Percentiles rank a stretch among this genome's conserved stretches.
Conservation (phyloP, 2,888 invertebrate species). For the Phyto melanocephala region DNA sequence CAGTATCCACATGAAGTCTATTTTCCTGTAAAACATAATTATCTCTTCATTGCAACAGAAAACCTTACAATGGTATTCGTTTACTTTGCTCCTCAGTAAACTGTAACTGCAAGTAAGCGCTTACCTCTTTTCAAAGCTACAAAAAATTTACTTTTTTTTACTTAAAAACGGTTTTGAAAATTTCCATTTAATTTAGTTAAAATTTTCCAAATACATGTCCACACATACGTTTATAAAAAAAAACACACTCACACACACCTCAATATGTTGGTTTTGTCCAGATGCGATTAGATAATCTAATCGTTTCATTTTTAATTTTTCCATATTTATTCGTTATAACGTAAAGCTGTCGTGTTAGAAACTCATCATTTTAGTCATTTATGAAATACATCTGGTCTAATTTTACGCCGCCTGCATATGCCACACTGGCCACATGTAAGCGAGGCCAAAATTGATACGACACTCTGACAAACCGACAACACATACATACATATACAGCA, state of each 20-base stretch:
- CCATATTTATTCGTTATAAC: slow-evolving; percentile 11
- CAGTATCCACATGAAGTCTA: too few relatives aligned
- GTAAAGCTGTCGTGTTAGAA: slow-evolving; percentile 27
- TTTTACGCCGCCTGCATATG: slow-evolving; percentile 63
- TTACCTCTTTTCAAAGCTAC: too few relatives aligned
- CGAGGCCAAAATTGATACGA: background rate
- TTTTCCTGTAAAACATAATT: too few relatives aligned
- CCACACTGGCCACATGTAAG: slow-evolving; percentile 54
- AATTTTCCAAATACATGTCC: background rate
- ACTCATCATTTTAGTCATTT: slow-evolving; percentile 41
- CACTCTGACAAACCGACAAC: background rate
- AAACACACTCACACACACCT: background rate
- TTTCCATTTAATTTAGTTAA: background rate
- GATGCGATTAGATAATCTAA: slow-evolving; percentile 21
- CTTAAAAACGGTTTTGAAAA: background rate
- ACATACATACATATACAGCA: background rate
- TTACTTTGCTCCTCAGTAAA: too few relatives aligned
- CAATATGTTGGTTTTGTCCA: background rate
- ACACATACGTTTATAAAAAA: background rate
- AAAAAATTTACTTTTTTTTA: too few relatives aligned
- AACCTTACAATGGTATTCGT: too few relatives aligned
- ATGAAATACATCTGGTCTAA: slow-evolving; percentile 61
- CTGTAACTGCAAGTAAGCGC: too few relatives aligned
- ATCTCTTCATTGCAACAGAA: too few relatives aligned
- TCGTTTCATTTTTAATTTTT: background rate